phyloP scores from a whole-genome alignment of 2,888 invertebrate species.

The Tinea trinotella region DNA sequence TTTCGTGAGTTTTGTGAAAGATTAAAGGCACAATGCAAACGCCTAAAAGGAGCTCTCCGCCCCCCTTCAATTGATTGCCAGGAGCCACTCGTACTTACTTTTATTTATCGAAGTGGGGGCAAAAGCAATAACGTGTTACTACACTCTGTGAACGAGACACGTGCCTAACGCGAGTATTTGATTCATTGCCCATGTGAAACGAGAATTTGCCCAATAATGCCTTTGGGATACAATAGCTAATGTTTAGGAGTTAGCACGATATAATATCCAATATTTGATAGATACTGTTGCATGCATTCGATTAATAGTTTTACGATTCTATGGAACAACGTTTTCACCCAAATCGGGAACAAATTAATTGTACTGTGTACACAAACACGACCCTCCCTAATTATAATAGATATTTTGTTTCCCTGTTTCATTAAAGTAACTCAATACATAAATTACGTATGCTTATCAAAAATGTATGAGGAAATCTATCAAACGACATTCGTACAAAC shows the following conservation, averaged over 20 bases:
- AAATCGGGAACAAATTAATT: neutral
- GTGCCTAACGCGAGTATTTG: slow-evolving; percentile 21
- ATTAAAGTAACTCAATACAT: neutral
- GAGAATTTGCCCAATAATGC: slow-evolving; percentile 22
- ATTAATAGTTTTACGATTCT: neutral
- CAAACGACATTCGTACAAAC: slow-evolving; percentile 1
- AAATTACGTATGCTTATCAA: neutral
- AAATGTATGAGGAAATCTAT: slow-evolving; percentile 7
- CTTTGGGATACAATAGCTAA: slow-evolving; percentile 1
- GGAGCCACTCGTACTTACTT: slow-evolving; percentile 24
- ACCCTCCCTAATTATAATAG: neutral
- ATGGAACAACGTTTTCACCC: neutral
- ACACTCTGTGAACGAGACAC: slow-evolving; percentile 24
- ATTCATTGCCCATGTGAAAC: slow-evolving; percentile 26
- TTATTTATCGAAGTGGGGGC: slow-evolving; percentile 30
- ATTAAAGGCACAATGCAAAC: slow-evolving; percentile 6
- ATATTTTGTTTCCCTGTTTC: neutral
- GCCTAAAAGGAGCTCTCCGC: neutral
- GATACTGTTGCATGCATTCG: slow-evolving; percentile 19
- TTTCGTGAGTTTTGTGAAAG: slow-evolving; percentile 6
- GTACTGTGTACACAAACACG: neutral
- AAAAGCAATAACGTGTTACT: slow-evolving; percentile 32
- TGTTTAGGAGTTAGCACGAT: neutral
- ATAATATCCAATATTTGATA: slow-evolving; percentile 13
- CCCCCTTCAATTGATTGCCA: slow-evolving; percentile 21